A percentile compares a stretch with the other conserved stretches of the same genome.
These are phyloP conservation scores for Coracopsis vasa DNA, from an alignment of 2,113 vertebrate species.

Conservation along the genomic window DNA sequence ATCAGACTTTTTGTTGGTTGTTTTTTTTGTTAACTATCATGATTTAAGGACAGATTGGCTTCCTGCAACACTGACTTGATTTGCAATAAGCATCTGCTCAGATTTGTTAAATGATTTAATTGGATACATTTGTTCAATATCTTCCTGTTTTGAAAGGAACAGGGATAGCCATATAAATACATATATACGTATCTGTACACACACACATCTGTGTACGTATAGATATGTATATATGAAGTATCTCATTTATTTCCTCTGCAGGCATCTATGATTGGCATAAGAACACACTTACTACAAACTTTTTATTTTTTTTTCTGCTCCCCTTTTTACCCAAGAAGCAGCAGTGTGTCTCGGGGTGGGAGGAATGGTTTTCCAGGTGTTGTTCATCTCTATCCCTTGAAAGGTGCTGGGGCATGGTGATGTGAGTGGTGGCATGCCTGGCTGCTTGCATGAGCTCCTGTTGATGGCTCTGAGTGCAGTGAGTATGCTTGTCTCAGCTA, in stretches of 20 bases:
- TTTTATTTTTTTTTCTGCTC: neutral
- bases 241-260: neutral
- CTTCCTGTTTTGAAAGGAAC: neutral
- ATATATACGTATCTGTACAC: neutral
- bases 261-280: neutral
- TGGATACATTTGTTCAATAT: neutral
- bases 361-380: neutral
- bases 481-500: neutral
- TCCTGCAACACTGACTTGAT: rapidly evolving
- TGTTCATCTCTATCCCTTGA: neutral
- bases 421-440: neutral
- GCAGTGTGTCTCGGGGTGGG: rapidly evolving
- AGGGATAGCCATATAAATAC: neutral
- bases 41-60: neutral
- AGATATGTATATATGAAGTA: neutral
- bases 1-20: neutral
- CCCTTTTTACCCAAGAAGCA: neutral
- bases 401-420: too few species aligned
- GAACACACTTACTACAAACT: neutral
- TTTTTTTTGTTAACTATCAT: neutral
- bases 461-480: rapidly evolving
- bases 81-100: neutral
- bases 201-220: neutral
- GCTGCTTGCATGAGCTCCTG: neutral
- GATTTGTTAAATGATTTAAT: neutral